Conservation (phyloP, 2,113 vertebrate species). For the Amphilophus citrinellus region DNA sequence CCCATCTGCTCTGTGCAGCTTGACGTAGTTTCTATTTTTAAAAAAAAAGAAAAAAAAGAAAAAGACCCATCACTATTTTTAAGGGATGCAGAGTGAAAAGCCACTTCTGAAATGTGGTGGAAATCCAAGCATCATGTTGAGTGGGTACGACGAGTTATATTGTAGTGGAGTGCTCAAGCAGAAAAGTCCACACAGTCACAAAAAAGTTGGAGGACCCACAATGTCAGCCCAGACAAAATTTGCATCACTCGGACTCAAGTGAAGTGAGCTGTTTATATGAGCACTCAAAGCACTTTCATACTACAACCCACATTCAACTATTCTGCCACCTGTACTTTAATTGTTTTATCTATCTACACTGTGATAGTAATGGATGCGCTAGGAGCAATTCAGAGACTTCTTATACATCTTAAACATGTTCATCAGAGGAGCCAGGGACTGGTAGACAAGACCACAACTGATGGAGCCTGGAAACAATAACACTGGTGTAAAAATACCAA, state of each 20-base stretch:
- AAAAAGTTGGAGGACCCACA: constrained; percentile 6
- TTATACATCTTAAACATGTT: neutral
- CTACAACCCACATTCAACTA: neutral
- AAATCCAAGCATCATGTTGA: constrained; percentile 1
- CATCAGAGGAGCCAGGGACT: neutral
- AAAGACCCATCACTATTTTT: too few species aligned
- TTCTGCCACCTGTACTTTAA: neutral
- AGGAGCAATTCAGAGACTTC: neutral
- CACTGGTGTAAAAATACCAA: neutral
- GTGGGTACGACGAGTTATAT: neutral
- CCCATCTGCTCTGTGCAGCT: neutral
- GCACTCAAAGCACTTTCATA: constrained; percentile 13
- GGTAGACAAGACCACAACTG: neutral
- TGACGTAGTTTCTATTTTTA: neutral
- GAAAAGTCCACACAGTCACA: neutral
- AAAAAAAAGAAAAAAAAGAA: neutral
- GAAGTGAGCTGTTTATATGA: constrained; percentile 5
- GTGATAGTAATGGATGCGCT: neutral
- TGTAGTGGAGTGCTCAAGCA: neutral
- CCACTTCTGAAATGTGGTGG: neutral
- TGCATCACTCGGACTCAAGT: neutral
- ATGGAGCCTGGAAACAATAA: neutral
- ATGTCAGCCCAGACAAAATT: neutral
- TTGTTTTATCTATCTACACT: neutral
- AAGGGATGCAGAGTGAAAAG: neutral